These are phyloP conservation scores for Ambastaia sidthimunki DNA, from an alignment of 2,797 vertebrate species.

Conservation along the genomic window DNA sequence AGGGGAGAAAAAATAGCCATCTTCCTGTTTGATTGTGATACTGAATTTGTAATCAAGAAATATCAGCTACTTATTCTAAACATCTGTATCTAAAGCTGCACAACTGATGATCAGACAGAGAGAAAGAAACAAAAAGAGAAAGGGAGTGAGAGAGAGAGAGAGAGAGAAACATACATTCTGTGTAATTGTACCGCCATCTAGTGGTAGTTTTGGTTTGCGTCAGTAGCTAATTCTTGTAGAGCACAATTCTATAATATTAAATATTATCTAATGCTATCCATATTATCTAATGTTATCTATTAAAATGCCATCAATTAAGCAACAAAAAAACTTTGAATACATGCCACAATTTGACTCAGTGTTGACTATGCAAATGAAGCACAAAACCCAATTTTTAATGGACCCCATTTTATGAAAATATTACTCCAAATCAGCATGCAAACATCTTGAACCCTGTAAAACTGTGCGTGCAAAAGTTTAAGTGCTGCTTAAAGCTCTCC, in stretches of 20 bases:
- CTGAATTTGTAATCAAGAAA: not conserved
- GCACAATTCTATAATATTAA: not conserved
- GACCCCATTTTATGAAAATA: no score
- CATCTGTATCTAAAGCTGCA: conserved; percentile 14
- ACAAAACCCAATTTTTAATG: no score
- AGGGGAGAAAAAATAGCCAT: not conserved
- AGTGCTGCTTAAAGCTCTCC: no score
- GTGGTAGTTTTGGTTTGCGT: not conserved
- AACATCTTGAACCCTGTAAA: no score
- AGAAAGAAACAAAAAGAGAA: not conserved
- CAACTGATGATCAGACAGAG: no score
- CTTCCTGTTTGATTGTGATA: not conserved
- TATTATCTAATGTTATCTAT: not conserved
- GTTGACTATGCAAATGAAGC: no score
- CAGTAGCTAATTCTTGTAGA: not conserved
- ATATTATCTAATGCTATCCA: not conserved
- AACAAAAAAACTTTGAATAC: no score
- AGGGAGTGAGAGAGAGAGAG: not conserved
- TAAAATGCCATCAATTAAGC: not conserved
- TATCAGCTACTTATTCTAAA: not conserved
- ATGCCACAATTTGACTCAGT: no score
- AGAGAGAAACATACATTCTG: not conserved
- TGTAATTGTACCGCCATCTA: not conserved
- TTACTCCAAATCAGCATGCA: no score
- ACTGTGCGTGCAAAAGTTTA: no score